Base-by-base conservation (phyloP, 2,888 invertebrate species). In the Hypercompe scribonia region DNA sequence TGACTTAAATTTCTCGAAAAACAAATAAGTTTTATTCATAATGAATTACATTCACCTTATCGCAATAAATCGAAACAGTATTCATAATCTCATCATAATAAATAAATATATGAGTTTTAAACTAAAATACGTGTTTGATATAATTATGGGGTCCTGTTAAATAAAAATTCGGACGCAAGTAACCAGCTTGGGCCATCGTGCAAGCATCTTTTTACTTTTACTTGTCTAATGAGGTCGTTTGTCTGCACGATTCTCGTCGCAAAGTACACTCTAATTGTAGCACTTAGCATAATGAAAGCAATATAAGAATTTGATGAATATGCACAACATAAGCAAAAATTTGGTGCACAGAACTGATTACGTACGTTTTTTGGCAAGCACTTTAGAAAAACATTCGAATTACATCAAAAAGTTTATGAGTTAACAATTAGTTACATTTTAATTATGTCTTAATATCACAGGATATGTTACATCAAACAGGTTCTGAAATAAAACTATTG, bases 221-320 rank as follows among this genome's bases (percentile, higher is more conserved):
- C 78, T 76, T 70, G 54, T 24, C 61, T 71, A 81, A 74, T 81
- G 72, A 58, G 79, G 75, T 75, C 79, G 69, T 68, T 31, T 58
- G 65, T 66, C 67, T 68, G 65, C 72, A 75, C 71, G 75, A 72
- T 65, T 74, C 61, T 71, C 63, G 33, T 68, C 39, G 72, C 71
- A 71, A 74, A 74, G 73, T 73, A 77, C 74, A 77, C 69, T 73
- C 67, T 42, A 72, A 77, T 76, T 81, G 73, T 75, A 77, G 39
- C 68, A 76, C 66, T 73, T 68, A 68, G 65, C 65, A 46, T 71
- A 76, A 79, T 79, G 76, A 77, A 81, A 73, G 70, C 82, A 75
- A 73, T 65, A 54, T 36, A 50, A 65, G 28, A n/a, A 68, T 54
- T 34, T 33, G 3, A 54, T 72, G 61, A 69, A 54, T 64, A 72